Conservation (phyloP, 1,140 invertebrate species). For the Leguminivora glycinivorella region DNA sequence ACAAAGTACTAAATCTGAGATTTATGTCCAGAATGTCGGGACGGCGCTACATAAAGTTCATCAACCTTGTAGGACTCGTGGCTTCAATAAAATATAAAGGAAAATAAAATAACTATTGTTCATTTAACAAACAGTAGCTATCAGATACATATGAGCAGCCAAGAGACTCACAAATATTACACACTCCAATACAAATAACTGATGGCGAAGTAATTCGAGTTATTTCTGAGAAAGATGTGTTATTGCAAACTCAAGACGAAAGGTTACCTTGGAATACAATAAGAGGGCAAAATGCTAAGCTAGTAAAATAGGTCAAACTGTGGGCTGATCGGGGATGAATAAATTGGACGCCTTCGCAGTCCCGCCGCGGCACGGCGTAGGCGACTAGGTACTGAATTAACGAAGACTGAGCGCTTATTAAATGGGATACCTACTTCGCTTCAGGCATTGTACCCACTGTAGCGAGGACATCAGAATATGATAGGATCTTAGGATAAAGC, state of each 20-base stretch:
- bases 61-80: no score
- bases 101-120: no score
- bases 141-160: no score
- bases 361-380: neutral
- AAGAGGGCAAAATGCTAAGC: neutral
- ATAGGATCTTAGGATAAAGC: no score
- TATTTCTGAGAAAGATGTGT: neutral
- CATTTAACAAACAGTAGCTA: no score
- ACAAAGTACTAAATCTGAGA: no score
- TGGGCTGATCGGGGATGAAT: slow-evolving; percentile 17
- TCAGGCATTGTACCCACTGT: neutral
- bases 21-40: no score
- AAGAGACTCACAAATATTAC: no score
- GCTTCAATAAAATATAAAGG: no score
- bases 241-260: neutral
- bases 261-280: neutral
- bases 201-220: neutral
- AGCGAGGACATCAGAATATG: neutral
- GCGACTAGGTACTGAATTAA: slow-evolving; percentile 21
- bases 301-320: slow-evolving; percentile 6
- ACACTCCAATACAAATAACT: no score
- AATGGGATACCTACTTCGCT: neutral
- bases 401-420: neutral
- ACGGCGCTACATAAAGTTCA: no score
- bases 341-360: slow-evolving; percentile 22